A percentile compares a stretch with the other conserved stretches of the same genome.
These are phyloP conservation scores for Holacanthus passer DNA, from an alignment of 2,113 vertebrate species.

Conservation along the genomic window DNA sequence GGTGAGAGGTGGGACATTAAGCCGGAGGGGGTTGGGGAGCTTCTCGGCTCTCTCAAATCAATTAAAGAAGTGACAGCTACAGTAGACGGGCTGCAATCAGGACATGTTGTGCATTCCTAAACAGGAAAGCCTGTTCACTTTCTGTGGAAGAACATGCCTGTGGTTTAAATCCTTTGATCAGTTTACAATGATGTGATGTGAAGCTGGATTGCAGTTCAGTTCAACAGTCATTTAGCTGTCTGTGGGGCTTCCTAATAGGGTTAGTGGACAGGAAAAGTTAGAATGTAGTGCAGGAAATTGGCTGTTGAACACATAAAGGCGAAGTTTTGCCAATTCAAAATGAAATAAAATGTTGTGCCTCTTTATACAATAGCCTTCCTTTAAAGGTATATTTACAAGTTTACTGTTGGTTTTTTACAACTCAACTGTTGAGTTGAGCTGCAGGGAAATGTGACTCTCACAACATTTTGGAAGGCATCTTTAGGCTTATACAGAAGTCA, in stretches of 20 bases:
- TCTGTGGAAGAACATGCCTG: conserved; percentile 6
- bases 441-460: background rate
- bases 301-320: background rate
- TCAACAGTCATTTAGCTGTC: background rate
- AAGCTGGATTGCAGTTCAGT: background rate
- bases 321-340: background rate
- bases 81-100: conserved; percentile 36
- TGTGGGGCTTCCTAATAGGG: background rate
- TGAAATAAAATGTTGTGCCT: background rate
- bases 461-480: background rate
- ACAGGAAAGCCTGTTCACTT: conserved; percentile 6
- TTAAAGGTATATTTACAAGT: background rate
- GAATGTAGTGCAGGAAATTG: background rate
- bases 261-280: background rate
- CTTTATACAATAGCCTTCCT: background rate
- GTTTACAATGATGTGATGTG: background rate
- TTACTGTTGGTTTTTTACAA: background rate
- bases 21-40: background rate
- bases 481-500: background rate
- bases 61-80: conserved; percentile 59
- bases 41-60: conserved; percentile 33
- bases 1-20: conserved; percentile 14
- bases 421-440: background rate
- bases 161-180: conserved; percentile 3
- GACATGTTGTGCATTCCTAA: conserved; percentile 53